Evolutionary conservation across 2,797 vertebrate genomes (phyloP), one percentile per base, ranked within the genome.

Genomic region (Danio albolineatus): DNA sequence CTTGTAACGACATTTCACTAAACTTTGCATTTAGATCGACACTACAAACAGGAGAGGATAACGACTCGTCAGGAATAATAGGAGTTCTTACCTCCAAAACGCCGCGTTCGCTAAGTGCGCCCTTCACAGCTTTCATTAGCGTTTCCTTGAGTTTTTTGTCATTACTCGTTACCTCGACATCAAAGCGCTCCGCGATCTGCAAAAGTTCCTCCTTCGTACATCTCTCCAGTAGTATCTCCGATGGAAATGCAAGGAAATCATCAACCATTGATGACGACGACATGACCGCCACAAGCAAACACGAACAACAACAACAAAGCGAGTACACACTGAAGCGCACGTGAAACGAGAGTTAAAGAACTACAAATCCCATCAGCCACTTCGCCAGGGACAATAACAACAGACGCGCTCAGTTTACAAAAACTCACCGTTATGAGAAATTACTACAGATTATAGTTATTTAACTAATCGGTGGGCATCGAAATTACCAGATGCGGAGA

Each of bases 121-220:
- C 1, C 2, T 62, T 62, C 60, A 62, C 38, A 62, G 10, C 59
- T 39, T 39, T 36, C 12, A 60, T 14, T 36, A 61, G 56, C 59
- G 36, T 61, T 39, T 61, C 59, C 7, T 39, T 61, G 13, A 61
- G 59, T 59, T 61, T 61, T 28, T 36, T 38, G 4, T 61, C 14
- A 39, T 6, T 61, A 14, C 59, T 39, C 6, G 1, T 39, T 61
- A 61, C 36, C 14, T 39, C 14, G 14, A 61, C 59, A 61, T 39
- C 36, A 61, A 61, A 39, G 2, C 16, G 36, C 16, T 61, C 59
- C 61, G 59, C 59, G 41, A 16, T 61, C 59, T 61, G 59, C 59
- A 41, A 16, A 0, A 61, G 6, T 13, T 39, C 59, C 61, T 60
- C 57, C 57, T 60, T 61, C 36, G 6, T 61, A 4, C 59, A 61